These are phyloP conservation scores for Sterrhoptilus dennistouni DNA, from an alignment of 2,113 vertebrate genomes.

Conservation along the genomic window DNA sequence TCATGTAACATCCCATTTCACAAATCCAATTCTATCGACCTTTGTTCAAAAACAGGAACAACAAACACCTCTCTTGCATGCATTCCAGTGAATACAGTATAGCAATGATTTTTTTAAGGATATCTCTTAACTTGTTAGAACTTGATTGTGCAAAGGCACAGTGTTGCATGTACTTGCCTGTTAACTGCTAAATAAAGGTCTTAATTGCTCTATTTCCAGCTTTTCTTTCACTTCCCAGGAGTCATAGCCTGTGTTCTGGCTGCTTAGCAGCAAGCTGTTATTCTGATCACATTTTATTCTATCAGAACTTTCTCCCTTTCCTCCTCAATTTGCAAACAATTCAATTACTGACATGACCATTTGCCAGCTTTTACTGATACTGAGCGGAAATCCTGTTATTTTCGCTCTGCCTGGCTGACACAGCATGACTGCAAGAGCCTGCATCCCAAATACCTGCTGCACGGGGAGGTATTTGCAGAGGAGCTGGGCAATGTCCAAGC, in stretches of 20 bases:
- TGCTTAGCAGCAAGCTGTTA: background rate
- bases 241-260: background rate
- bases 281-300: background rate
- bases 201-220: conserved; percentile 18
- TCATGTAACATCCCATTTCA: background rate
- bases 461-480: background rate
- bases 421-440: accelerated
- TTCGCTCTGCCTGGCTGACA: background rate
- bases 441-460: background rate
- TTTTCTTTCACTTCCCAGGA: background rate
- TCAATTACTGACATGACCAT: background rate
- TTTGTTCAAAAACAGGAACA: background rate
- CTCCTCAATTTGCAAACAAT: background rate
- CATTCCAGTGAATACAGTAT: background rate
- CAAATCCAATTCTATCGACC: background rate
- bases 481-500: background rate
- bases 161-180: background rate
- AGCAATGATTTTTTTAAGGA: background rate
- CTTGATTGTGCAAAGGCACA: background rate
- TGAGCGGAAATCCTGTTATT: background rate
- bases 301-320: background rate
- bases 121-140: conserved; percentile 17
- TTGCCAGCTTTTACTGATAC: background rate
- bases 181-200: background rate
- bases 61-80: background rate